These are phyloP conservation scores for Dipus sagitta DNA, from an alignment of 2,797 vertebrate species.

Conservation along the genomic window DNA sequence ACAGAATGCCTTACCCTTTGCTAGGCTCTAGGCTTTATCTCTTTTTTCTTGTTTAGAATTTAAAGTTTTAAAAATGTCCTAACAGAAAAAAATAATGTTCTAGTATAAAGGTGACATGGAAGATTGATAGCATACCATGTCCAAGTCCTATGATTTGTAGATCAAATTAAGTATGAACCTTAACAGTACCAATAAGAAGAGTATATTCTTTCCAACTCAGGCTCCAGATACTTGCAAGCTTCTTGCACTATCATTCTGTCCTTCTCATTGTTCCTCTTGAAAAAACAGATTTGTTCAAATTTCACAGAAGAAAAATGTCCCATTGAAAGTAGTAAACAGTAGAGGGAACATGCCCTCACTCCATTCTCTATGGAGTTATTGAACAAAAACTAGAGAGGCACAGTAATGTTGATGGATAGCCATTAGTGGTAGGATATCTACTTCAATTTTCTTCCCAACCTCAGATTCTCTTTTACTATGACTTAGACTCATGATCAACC, in stretches of 20 bases:
- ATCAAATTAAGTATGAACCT: background rate
- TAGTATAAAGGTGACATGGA: background rate
- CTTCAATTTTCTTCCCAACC: background rate
- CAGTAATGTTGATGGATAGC: background rate
- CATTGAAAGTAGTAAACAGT: background rate
- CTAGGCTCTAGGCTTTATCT: background rate
- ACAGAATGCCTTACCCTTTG: background rate
- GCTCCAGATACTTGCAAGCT: background rate
- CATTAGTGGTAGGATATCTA: background rate
- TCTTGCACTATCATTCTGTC: background rate
- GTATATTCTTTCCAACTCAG: background rate
- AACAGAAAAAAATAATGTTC: background rate
- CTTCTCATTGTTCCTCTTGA: background rate
- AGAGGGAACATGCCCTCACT: background rate
- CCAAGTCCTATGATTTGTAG: background rate
- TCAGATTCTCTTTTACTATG: background rate
- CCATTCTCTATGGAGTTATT: background rate
- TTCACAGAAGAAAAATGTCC: background rate
- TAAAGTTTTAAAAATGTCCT: background rate
- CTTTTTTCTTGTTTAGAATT: conserved; percentile 17
- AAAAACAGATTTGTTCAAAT: background rate
- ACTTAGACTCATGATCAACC: background rate
- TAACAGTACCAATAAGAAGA: background rate
- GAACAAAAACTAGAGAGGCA: background rate
- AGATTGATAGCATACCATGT: background rate